Evolutionary conservation across 2,888 invertebrate genomes (phyloP), one percentile per base, ranked within the genome.

Genomic region (Gnatocerus cornutus): DNA sequence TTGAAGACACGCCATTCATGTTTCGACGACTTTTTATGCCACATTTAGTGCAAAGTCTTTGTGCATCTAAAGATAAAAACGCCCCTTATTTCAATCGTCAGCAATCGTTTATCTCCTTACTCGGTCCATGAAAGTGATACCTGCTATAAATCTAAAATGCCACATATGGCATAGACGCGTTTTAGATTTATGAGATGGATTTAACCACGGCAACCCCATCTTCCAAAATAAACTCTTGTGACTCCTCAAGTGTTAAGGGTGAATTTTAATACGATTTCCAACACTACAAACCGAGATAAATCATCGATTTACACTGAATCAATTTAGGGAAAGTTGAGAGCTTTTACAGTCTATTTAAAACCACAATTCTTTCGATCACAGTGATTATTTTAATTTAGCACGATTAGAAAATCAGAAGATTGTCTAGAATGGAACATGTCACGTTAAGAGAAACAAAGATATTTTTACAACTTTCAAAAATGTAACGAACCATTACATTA

Each of bases 141-240:
- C 12, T 52, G 55, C 55, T n/a, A 56, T 65, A 56, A 55, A 46
- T 65, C 56, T 56, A 56, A 65, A 46, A 14, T 55, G 46, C 30
- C 30, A 37, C 65, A 65, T 65, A 46, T 65, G 65, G 65, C 46
- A 27, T 37, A 46, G 63, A 63, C 43, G 53, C 52, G 53, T 48
- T 53, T 52, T 10, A 45, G 46, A 65, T 65, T 65, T 65, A 65
- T 46, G 56, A 65, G 65, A 46, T 45, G 65, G 65, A 55, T 65
- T 46, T 65, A 65, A 56, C 65, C 56, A 56, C 65, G 1, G 48
- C 48, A 63, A 45, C 63, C 63, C 63, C 53, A 53, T 63, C 41
- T 53, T 43, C 14, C n/a, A 33, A 48, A 61, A 21, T 43, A 46
- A 61, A 48, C 61, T 41, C n/a, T 33, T 46, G 45, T 29, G 33